phyloP scores from a whole-genome alignment of 92 coral and sea anemone genomes.

The Parazoanthus swiftii region DNA sequence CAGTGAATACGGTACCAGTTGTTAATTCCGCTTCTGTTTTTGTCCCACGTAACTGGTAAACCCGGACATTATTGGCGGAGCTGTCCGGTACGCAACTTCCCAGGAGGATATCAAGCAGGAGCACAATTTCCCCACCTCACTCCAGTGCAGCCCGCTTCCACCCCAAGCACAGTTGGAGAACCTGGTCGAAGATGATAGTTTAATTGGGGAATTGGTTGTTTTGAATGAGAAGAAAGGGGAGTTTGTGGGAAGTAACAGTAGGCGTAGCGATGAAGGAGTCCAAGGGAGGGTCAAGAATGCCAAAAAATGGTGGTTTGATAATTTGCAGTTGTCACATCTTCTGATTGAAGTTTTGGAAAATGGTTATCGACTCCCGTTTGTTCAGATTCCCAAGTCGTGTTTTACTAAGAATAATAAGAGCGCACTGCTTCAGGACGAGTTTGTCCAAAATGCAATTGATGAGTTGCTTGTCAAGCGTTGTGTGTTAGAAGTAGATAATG shows the following conservation, averaged over 20 bases:
- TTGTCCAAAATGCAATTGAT: background rate
- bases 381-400: constrained; percentile 40
- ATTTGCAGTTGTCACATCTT: constrained; percentile 45
- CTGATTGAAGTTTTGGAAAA: constrained; percentile 41
- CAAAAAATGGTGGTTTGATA: constrained; percentile 56
- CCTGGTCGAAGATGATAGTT: background rate
- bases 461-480: constrained; percentile 46
- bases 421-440: constrained; percentile 21
- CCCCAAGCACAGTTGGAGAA: constrained; percentile 15
- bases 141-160: constrained; percentile 5
- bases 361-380: constrained; percentile 53
- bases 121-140: background rate
- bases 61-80: constrained; percentile 49
- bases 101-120: background rate
- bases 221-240: background rate
- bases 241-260: background rate
- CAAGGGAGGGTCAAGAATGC: constrained; percentile 47
- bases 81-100: constrained; percentile 3
- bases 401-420: constrained; percentile 42
- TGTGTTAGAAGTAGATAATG: constrained; percentile 37
- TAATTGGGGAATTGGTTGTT: background rate
- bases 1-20: background rate
- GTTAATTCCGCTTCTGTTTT: background rate
- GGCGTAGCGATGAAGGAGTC: constrained; percentile 7
- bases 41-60: constrained; percentile 30